These are phyloP conservation scores for Geotrupes spiniger DNA, from an alignment of 2,888 invertebrate genomes.

Conservation along the genomic window DNA sequence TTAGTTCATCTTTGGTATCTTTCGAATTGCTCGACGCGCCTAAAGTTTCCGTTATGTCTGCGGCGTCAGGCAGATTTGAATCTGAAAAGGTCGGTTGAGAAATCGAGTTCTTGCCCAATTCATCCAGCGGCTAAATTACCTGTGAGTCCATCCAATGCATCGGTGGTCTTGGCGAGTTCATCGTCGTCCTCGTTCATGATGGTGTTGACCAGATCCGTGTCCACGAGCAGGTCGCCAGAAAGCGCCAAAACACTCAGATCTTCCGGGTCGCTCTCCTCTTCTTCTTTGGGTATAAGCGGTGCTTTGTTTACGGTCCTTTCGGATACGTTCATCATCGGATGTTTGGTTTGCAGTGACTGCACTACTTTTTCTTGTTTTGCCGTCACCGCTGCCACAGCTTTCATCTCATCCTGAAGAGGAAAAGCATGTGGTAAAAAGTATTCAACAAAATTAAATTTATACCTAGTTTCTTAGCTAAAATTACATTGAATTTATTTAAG, in stretches of 20 bases:
- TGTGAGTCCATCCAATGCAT: conserved; percentile 53
- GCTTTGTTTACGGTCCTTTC: conserved; percentile 25
- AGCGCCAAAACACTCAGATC: conserved; percentile 64
- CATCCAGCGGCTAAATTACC: conserved; percentile 33
- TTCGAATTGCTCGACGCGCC: conserved; percentile 49
- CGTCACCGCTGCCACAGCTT: conserved; percentile 65
- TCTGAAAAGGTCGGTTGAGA: conserved; percentile 36
- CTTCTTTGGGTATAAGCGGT: conserved; percentile 38
- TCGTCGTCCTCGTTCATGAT: conserved; percentile 64
- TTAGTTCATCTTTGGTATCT: conserved; percentile 68
- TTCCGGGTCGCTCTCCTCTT: conserved; percentile 58
- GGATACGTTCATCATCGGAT: conserved; percentile 22
- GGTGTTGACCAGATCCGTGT: conserved; percentile 65
- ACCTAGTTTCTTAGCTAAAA: too few relatives aligned
- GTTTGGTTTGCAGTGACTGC: conserved; percentile 24
- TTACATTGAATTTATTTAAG: too few relatives aligned
- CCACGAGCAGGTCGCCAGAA: conserved; percentile 59
- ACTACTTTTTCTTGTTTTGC: conserved; percentile 53
- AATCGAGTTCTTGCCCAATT: neutral
- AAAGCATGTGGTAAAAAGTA: conserved; percentile 9
- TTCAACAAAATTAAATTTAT: too few relatives aligned
- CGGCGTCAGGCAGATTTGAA: conserved; percentile 46
- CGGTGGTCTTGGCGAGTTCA: conserved; percentile 55
- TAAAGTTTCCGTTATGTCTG: conserved; percentile 45
- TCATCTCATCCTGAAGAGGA: conserved; percentile 62